phyloP scores from a whole-genome alignment of 2,113 vertebrate genomes.

The Strigops habroptila region DNA sequence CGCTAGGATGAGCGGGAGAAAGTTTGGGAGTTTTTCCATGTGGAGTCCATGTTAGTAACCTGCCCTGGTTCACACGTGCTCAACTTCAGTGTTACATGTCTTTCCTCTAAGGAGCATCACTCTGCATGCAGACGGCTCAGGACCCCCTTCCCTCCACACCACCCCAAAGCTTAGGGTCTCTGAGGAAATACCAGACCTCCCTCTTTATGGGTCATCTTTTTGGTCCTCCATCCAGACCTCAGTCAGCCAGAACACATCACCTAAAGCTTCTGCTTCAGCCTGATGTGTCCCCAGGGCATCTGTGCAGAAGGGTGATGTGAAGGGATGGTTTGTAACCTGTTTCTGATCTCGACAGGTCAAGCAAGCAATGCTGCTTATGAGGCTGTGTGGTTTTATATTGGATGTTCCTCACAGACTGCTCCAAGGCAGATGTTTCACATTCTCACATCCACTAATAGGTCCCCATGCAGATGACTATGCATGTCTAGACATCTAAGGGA shows the following conservation, averaged over 20 bases:
- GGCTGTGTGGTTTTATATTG: not conserved
- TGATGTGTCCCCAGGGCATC: not conserved
- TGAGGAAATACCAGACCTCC: not conserved
- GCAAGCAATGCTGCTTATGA: not conserved
- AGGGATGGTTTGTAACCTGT: not conserved
- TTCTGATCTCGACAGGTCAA: not conserved
- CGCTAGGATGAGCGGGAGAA: not conserved
- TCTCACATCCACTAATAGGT: not conserved
- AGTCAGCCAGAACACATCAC: not conserved
- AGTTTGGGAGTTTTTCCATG: not conserved
- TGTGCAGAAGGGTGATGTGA: not conserved
- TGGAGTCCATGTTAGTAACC: not conserved
- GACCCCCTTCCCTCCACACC: not conserved
- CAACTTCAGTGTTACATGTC: not conserved
- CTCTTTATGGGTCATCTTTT: not conserved
- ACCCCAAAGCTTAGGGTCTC: not conserved
- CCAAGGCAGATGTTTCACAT: not conserved
- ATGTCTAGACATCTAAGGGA: too few relatives aligned
- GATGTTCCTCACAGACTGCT: not conserved
- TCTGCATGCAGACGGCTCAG: not conserved
- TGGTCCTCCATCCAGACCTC: not conserved
- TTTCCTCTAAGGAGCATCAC: not conserved
- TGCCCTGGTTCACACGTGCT: not conserved
- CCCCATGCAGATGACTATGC: not conserved
- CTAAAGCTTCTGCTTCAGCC: not conserved